Percentiles rank a stretch among this genome's conserved stretches.
Conservation (phyloP, 2,888 invertebrate species). For the Acleris literana region DNA sequence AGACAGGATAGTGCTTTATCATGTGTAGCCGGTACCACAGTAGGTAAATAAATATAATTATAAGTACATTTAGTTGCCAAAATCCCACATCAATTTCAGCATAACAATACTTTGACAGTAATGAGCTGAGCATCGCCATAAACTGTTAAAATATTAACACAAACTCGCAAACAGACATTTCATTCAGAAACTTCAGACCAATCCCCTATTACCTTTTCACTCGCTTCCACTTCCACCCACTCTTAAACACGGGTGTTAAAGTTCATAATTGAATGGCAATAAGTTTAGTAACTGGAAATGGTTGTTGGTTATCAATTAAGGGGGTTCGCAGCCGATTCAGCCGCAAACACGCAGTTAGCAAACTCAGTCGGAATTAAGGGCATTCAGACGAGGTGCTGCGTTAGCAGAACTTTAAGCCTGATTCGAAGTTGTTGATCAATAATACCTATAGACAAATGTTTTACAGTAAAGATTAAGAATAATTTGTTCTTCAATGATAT, state of each 20-base stretch:
- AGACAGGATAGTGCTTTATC: no score
- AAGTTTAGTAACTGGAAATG: conserved; percentile 14
- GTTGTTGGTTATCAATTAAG: conserved; percentile 40
- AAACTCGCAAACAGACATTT: conserved; percentile 27
- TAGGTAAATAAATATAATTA: no score
- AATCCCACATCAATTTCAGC: no score
- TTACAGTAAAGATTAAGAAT: not conserved
- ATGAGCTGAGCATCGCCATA: not conserved
- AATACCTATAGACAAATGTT: not conserved
- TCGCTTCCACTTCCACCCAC: not conserved
- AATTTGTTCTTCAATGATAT: no score
- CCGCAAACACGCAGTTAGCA: conserved; percentile 44
- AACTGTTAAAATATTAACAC: conserved; percentile 27
- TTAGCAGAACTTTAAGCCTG: conserved; percentile 35
- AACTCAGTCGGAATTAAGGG: conserved; percentile 44
- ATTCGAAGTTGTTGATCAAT: conserved; percentile 23
- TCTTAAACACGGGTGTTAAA: not conserved
- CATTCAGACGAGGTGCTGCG: conserved; percentile 40
- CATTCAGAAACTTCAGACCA: conserved; percentile 24
- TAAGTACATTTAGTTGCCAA: no score
- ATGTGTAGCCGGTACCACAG: no score
- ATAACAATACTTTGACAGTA: not conserved
- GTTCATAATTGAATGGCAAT: not conserved
- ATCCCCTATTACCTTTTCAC: not conserved
- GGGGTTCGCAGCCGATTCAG: conserved; percentile 40